Base-by-base conservation (phyloP, 2,888 invertebrate genomes). In the Neuroscelio doddi region DNA sequence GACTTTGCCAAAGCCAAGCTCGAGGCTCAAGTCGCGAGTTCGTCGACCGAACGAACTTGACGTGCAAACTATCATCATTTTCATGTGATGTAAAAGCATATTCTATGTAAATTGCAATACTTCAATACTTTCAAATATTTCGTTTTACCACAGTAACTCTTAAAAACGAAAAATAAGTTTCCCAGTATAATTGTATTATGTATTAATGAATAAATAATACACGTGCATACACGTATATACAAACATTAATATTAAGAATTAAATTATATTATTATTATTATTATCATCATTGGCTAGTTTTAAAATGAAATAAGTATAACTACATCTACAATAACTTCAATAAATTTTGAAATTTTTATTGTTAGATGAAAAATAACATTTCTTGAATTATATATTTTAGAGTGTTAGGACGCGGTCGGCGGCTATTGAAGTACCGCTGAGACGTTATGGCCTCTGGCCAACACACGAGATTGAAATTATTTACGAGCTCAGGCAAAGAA, bases 31-130 rank as follows among this genome's bases (percentile, higher is more conserved):
- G 15, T 49, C 53, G 50, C 64, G 57, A 34, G 64, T 64, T 64
- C 64, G 64, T 64, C 64, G 64, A 64, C 64, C 64, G 53, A 34
- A 49, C 53, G 53, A 58, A 58, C 53, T 64, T 58, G 58, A 52
- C 44, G 56, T 38, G n/a, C n/a, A n/a, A n/a, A n/a, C n/a, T n/a
- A 58, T 41, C 46, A 42, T 44, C 49, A 24, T 56, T 62, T 62
- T 24, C 56, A 39, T 21, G 56, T 5, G 2, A 5, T 5, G 21
- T 5, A 5, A 21, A 21, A 26, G 26, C 26, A 26, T 26, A 8
- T 8, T 26, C 26, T 26, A 26, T 26, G 26, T n/a, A n/a, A n/a
- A n/a, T n/a, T n/a, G n/a, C n/a, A n/a, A n/a, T n/a, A n/a, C n/a
- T n/a, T n/a, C n/a, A n/a, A n/a, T n/a, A n/a, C n/a, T n/a, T n/a